Evolutionary conservation across 2,888 invertebrate genomes (phyloP).

Genomic region (Chymomyza caudatula): DNA sequence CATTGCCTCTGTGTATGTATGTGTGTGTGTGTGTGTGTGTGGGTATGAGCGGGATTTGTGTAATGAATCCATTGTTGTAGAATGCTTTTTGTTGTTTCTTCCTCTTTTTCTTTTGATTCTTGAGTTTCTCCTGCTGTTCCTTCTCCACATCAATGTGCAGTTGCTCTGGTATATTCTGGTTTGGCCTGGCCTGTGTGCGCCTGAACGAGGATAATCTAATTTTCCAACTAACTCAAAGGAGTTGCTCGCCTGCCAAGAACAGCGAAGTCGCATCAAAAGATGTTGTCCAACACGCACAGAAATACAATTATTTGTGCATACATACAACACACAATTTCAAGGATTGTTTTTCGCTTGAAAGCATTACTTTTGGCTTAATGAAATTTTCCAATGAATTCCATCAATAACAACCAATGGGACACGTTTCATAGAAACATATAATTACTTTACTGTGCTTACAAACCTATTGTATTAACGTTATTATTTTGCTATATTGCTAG

Average conservation of each 20-base stretch:
- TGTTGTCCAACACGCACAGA: conserved; percentile 5
- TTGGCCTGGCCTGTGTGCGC: conserved; percentile 30
- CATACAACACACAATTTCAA: neutral
- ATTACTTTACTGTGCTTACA: neutral
- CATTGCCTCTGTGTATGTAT: conserved; percentile 41
- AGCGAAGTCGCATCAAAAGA: conserved; percentile 9
- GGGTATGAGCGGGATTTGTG: conserved; percentile 32
- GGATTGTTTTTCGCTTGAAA: conserved; percentile 55
- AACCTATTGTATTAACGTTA: neutral
- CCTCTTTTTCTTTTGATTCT: conserved; percentile 10
- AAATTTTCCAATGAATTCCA: conserved; percentile 50
- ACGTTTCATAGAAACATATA: neutral
- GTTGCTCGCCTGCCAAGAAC: neutral
- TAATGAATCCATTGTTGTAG: conserved; percentile 39
- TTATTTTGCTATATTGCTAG: neutral
- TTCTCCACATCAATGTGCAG: too few relatives aligned
- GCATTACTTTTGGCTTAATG: conserved; percentile 24
- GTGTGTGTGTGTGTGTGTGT: conserved; percentile 16
- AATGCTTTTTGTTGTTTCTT: conserved; percentile 3
- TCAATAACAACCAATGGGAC: neutral
- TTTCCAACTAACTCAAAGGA: conserved; percentile 60
- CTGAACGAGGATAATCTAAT: conserved; percentile 59
- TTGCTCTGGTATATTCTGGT: too few relatives aligned
- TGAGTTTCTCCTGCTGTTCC: neutral
- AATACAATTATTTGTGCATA: conserved; percentile 1